Percentiles rank a stretch among this genome's conserved stretches.
phyloP scores from a whole-genome alignment of 1,140 invertebrate species.

The Apocrypta bakeri region DNA sequence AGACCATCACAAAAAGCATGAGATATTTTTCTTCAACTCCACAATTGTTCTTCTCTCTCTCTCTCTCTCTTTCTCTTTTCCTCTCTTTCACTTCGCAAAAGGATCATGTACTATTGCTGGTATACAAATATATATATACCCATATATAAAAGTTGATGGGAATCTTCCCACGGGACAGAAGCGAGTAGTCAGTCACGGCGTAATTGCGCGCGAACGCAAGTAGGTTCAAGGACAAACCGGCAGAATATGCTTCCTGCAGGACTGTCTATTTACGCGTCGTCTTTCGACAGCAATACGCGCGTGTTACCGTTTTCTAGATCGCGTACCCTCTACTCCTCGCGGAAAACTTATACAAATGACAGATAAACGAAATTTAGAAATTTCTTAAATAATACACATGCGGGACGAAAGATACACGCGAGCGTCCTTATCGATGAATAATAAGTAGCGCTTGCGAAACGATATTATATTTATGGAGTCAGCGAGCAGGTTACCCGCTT shows the following conservation, averaged over 20 bases:
- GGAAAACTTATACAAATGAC: too few relatives aligned
- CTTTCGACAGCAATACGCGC: too few relatives aligned
- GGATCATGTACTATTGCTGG: too few relatives aligned
- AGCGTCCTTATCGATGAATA: too few relatives aligned
- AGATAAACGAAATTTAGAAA: too few relatives aligned
- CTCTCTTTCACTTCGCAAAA: background rate
- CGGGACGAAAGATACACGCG: too few relatives aligned
- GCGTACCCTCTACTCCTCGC: too few relatives aligned
- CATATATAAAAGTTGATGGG: constrained; percentile 49
- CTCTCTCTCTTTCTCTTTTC: background rate
- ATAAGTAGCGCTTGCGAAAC: too few relatives aligned
- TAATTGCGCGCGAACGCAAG: background rate
- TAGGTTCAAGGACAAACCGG: background rate
- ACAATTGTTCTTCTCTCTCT: background rate
- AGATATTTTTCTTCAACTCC: background rate
- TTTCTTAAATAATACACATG: too few relatives aligned
- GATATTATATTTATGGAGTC: too few relatives aligned
- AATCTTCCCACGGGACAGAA: constrained; percentile 58
- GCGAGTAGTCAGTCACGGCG: background rate
- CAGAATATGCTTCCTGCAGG: background rate
- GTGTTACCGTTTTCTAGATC: too few relatives aligned
- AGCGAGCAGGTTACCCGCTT: too few relatives aligned
- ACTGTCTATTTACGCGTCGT: background rate
- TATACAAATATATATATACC: background rate
- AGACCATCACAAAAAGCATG: constrained; percentile 14